Percentiles rank a stretch among this genome's conserved stretches.
Conservation (phyloP, 1,140 invertebrate genomes). For the Platyscapa corneri region DNA sequence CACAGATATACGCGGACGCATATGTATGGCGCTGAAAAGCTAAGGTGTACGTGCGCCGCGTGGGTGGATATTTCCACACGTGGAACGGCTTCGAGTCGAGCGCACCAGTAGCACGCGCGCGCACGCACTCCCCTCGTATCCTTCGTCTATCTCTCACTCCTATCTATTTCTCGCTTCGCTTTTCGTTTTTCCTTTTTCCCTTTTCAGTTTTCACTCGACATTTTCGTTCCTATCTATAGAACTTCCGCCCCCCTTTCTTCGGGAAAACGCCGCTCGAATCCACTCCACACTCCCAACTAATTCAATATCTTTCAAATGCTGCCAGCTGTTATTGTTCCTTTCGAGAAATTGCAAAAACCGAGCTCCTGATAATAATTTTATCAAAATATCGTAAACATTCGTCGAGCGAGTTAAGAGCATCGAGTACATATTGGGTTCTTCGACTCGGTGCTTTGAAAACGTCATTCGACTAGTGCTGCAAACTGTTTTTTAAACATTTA, state of each 20-base stretch:
- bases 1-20: conserved; percentile 23
- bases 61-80: conserved; percentile 59
- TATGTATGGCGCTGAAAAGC: conserved; percentile 36
- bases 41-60: conserved; percentile 53
- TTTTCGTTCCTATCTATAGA: background rate
- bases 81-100: conserved; percentile 36
- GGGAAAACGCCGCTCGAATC: background rate
- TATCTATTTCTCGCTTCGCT: background rate
- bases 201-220: background rate
- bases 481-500: background rate
- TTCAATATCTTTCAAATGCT: too few relatives aligned
- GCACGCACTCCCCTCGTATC: conserved; percentile 10
- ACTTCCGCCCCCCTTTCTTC: background rate
- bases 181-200: background rate
- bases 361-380: too few relatives aligned
- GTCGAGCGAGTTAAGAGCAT: too few relatives aligned
- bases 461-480: too few relatives aligned
- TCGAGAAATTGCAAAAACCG: too few relatives aligned
- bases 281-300: too few relatives aligned
- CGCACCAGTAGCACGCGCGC: conserved; percentile 9
- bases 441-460: too few relatives aligned
- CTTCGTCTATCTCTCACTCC: background rate
- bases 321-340: too few relatives aligned
- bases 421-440: too few relatives aligned
- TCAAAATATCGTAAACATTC: too few relatives aligned